phyloP scores from a whole-genome alignment of 2,113 vertebrate genomes.

The Nycticorax nycticorax region DNA sequence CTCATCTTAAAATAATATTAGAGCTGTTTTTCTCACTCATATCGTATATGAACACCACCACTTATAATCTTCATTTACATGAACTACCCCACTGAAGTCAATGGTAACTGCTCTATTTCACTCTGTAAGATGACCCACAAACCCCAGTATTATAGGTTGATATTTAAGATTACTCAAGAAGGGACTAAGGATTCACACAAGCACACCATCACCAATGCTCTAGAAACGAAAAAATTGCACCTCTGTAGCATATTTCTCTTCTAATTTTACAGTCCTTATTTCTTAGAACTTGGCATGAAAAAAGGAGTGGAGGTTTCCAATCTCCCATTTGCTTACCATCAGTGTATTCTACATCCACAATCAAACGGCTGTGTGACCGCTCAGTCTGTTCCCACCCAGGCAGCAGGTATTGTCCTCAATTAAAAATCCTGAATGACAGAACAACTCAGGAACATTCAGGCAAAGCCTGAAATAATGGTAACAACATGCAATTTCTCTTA shows the following conservation, averaged over 20 bases:
- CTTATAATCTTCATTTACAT: not conserved
- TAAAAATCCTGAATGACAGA: not conserved
- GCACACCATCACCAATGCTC: not conserved
- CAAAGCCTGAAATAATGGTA: not conserved
- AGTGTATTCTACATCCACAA: not conserved
- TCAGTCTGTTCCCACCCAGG: not conserved
- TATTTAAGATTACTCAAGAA: not conserved
- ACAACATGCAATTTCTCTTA: not conserved
- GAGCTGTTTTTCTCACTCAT: not conserved
- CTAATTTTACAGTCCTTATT: not conserved
- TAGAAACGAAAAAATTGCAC: not conserved
- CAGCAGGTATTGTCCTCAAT: not conserved
- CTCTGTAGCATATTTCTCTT: not conserved
- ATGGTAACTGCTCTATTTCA: not conserved
- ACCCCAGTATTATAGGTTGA: not conserved
- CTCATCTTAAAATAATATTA: not conserved
- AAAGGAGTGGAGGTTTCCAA: not conserved
- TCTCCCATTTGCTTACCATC: not conserved
- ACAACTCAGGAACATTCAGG: not conserved
- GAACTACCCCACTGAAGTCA: not conserved
- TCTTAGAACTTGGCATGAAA: not conserved
- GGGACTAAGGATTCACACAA: not conserved
- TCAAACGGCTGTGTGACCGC: fast-evolving
- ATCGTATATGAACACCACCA: not conserved
- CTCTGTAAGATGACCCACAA: not conserved